These are phyloP conservation scores for Tachina fera DNA, from an alignment of 2,888 invertebrate genomes.

Conservation along the genomic window DNA sequence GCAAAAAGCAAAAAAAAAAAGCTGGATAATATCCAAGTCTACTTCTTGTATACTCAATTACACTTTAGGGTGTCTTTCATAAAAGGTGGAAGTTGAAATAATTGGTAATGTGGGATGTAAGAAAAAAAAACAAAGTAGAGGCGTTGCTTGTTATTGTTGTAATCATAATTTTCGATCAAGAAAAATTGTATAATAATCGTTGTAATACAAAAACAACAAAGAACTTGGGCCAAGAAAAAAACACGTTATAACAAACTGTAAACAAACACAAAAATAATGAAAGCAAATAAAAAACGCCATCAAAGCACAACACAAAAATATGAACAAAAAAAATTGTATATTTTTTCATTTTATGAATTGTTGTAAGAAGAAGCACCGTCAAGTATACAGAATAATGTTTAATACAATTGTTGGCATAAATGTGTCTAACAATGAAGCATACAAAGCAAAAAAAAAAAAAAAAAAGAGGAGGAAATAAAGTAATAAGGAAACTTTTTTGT, in stretches of 20 bases:
- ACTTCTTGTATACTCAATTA: slow-evolving; percentile 44
- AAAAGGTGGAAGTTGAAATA: slow-evolving; percentile 1
- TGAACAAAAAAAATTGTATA: slow-evolving; percentile 11
- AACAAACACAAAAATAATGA: slow-evolving; percentile 61
- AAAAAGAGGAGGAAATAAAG: slow-evolving; percentile 17
- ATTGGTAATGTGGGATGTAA: slow-evolving; percentile 22
- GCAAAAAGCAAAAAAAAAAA: slow-evolving; percentile 24
- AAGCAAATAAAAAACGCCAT: slow-evolving; percentile 62
- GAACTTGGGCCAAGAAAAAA: slow-evolving; percentile 39
- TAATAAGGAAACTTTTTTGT: slow-evolving; percentile 34
- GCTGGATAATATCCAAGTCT: slow-evolving; percentile 46
- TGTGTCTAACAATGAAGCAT: slow-evolving; percentile 14
- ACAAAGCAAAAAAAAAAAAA: neutral
- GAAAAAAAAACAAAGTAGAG: slow-evolving; percentile 40
- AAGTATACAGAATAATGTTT: slow-evolving; percentile 8
- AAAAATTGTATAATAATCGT: slow-evolving; percentile 73
- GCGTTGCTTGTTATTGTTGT: slow-evolving; percentile 68
- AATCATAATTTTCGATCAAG: slow-evolving; percentile 75
- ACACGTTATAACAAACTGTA: slow-evolving; percentile 63
- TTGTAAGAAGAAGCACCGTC: slow-evolving; percentile 26
- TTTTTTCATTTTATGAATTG: slow-evolving; percentile 50
- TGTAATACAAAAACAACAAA: slow-evolving; percentile 61
- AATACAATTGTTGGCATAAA: slow-evolving; percentile 23
- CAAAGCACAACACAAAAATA: slow-evolving; percentile 35
- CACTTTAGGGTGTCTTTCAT: slow-evolving; percentile 41